Percentiles rank a stretch among this genome's conserved stretches.
phyloP scores from a whole-genome alignment of 2,888 invertebrate genomes.

The Corbicula japonica region DNA sequence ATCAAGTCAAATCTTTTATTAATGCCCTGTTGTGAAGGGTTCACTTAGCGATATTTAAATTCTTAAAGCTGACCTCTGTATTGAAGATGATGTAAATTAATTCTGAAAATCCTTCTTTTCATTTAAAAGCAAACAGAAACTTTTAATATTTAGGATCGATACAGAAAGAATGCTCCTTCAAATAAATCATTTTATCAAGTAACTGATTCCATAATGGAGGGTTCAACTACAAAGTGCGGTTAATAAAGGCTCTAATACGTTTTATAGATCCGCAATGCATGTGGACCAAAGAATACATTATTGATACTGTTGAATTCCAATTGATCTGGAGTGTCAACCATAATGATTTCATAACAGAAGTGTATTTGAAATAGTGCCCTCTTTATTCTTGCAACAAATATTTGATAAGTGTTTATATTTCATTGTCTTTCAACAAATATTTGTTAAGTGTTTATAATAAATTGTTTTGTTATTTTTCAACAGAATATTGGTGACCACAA shows the following conservation, averaged over 20 bases:
- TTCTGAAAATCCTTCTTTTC: constrained; percentile 20
- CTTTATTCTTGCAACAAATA: no score
- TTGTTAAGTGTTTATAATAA: no score
- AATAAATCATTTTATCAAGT: constrained; percentile 25
- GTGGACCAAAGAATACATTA: constrained; percentile 7
- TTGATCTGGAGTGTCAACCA: constrained; percentile 6
- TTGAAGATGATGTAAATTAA: background rate
- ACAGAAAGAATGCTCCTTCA: constrained; percentile 3
- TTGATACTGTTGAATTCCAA: background rate
- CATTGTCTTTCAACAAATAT: no score
- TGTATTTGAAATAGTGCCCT: no score
- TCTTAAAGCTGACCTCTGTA: constrained; percentile 3
- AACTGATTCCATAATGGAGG: constrained; percentile 4
- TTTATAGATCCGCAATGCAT: constrained; percentile 16
- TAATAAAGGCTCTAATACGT: constrained; percentile 10
- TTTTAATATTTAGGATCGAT: constrained; percentile 15
- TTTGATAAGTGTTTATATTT: no score
- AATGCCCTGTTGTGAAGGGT: constrained; percentile 6
- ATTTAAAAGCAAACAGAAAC: constrained; percentile 5
- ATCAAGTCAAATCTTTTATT: constrained; percentile 42
- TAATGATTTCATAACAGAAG: constrained; percentile 12
- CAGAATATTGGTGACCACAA: no score
- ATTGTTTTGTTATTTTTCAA: no score
- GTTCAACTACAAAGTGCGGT: constrained; percentile 2
- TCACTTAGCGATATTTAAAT: constrained; percentile 12